Evolutionary conservation across 1,140 invertebrate species (phyloP).

Genomic region (Nymphalis io): DNA sequence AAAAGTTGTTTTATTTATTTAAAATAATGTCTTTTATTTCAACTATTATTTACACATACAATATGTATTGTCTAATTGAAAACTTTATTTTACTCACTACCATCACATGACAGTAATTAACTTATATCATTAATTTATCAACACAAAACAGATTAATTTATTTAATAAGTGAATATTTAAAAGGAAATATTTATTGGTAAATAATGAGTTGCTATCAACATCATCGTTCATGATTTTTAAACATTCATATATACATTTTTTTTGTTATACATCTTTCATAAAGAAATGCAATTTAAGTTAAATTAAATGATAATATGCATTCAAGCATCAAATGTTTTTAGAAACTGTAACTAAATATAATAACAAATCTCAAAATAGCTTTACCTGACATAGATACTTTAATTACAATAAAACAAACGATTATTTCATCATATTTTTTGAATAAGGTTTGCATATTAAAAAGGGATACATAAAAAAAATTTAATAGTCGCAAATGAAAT

Average conservation of each 20-base stretch:
- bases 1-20: conserved; percentile 53
- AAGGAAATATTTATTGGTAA: not conserved
- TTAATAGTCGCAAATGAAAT: too few relatives aligned
- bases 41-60: conserved; percentile 55
- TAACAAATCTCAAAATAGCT: too few relatives aligned
- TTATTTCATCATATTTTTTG: too few relatives aligned
- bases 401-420: too few relatives aligned
- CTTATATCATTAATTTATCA: conserved; percentile 29
- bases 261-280: not conserved
- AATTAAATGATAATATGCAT: conserved; percentile 1
- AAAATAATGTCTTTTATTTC: conserved; percentile 78
- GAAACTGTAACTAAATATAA: too few relatives aligned
- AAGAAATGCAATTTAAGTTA: conserved; percentile 4
- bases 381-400: too few relatives aligned
- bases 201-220: not conserved
- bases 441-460: too few relatives aligned
- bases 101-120: conserved; percentile 41
- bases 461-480: too few relatives aligned
- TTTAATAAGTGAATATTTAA: conserved; percentile 3
- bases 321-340: not conserved
- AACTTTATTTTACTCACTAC: conserved; percentile 45
- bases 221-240: not conserved
- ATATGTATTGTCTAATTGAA: conserved; percentile 55
- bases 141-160: conserved; percentile 8
- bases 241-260: not conserved